phyloP scores from a whole-genome alignment of 2,797 vertebrate species.

The Danionella dracula region DNA sequence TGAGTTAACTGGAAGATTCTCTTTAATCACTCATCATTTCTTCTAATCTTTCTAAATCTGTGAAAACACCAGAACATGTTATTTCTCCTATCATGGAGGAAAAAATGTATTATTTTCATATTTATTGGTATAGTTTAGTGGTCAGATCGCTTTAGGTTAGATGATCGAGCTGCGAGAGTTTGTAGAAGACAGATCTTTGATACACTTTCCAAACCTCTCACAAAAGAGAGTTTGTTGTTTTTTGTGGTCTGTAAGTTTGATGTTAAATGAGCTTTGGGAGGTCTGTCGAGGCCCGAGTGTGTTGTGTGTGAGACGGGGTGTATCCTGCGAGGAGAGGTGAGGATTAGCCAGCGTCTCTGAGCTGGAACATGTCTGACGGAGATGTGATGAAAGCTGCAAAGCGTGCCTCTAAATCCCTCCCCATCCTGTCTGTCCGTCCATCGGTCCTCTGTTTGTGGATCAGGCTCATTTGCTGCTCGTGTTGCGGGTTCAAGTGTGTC shows the following conservation, averaged over 20 bases:
- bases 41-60: too few species aligned
- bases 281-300: conserved; percentile 50
- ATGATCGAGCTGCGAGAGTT: too few species aligned
- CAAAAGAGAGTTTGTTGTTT: conserved; percentile 38
- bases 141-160: too few species aligned
- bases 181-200: background rate
- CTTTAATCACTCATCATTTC: conserved; percentile 32
- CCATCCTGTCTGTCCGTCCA: conserved; percentile 2
- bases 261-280: conserved; percentile 75
- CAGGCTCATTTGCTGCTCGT: conserved; percentile 70
- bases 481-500: conserved; percentile 59
- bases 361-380: conserved; percentile 78
- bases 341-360: conserved; percentile 76
- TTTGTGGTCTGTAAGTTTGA: conserved; percentile 52
- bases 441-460: conserved; percentile 59
- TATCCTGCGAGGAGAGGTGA: conserved; percentile 70
- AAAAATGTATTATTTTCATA: too few species aligned
- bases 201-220: conserved; percentile 50
- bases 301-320: conserved; percentile 66
- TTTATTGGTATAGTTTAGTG: too few species aligned
- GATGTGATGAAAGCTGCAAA: conserved; percentile 74
- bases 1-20: conserved; percentile 34
- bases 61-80: too few species aligned
- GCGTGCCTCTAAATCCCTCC: conserved; percentile 70
- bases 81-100: too few species aligned